phyloP scores from a whole-genome alignment of 2,113 vertebrate species.

The Urocynchramus pylzowi region DNA sequence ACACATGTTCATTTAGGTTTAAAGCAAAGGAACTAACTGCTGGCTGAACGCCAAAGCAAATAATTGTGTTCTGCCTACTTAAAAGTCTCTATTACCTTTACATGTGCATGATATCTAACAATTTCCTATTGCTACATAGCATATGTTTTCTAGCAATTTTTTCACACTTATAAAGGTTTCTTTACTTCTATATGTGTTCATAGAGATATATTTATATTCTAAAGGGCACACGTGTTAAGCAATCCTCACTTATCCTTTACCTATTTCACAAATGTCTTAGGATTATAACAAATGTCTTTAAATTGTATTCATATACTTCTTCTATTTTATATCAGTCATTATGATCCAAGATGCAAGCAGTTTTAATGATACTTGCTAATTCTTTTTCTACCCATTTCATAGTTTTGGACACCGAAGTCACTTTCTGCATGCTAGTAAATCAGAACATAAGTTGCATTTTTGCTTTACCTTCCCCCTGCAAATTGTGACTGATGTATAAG shows the following conservation, averaged over 20 bases:
- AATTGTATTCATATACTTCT: not conserved
- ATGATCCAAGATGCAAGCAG: not conserved
- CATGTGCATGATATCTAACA: not conserved
- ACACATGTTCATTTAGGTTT: not conserved
- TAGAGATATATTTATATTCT: not conserved
- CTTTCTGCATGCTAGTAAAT: not conserved
- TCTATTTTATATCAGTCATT: not conserved
- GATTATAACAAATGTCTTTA: not conserved
- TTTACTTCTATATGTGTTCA: not conserved
- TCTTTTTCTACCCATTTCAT: not conserved
- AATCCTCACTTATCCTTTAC: not conserved
- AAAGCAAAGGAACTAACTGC: not conserved
- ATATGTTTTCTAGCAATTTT: not conserved
- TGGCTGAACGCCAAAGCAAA: not conserved
- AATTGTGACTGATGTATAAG: not conserved
- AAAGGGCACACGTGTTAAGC: rapidly evolving
- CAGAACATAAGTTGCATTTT: not conserved
- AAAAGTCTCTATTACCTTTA: not conserved
- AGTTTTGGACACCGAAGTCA: not conserved
- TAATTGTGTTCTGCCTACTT: not conserved
- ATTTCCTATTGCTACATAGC: not conserved
- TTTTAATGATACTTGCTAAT: not conserved
- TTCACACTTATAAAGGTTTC: not conserved
- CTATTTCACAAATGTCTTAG: not conserved
- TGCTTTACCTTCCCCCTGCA: not conserved